phyloP scores from a whole-genome alignment of 2,888 invertebrate species.

The Holacanthella duospinosa region DNA sequence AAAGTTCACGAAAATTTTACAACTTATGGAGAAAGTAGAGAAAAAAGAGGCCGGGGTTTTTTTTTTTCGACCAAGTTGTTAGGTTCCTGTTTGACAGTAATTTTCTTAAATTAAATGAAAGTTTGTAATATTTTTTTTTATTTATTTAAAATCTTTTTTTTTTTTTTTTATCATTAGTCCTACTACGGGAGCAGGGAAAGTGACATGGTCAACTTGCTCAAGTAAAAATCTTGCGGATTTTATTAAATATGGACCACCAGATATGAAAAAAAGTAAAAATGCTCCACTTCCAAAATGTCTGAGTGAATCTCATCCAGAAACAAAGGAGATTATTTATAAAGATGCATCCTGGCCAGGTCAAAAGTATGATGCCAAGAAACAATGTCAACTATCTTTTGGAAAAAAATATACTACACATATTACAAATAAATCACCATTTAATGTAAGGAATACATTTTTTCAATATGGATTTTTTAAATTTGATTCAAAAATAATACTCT shows the following conservation, averaged over 20 bases:
- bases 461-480: conserved; percentile 5
- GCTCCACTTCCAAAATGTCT: conserved; percentile 15
- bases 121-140: too few species aligned
- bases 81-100: too few species aligned
- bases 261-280: conserved; percentile 17
- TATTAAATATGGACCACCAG: conserved; percentile 36
- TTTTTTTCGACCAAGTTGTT: too few species aligned
- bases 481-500: not conserved
- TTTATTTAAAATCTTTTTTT: too few species aligned
- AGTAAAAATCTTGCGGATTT: conserved; percentile 40
- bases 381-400: conserved; percentile 40
- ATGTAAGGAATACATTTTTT: conserved; percentile 36
- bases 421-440: conserved; percentile 39
- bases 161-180: too few species aligned
- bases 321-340: conserved; percentile 20
- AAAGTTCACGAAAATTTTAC: too few species aligned
- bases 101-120: too few species aligned
- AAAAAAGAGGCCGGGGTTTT: too few species aligned
- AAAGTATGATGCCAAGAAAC: conserved; percentile 38
- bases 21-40: too few species aligned
- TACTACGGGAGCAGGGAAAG: conserved; percentile 41
- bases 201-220: conserved; percentile 42
- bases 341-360: conserved; percentile 39
- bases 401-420: conserved; percentile 39
- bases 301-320: conserved; percentile 2